phyloP scores from a whole-genome alignment of 2,797 vertebrate species.

The Psittacula echo region DNA sequence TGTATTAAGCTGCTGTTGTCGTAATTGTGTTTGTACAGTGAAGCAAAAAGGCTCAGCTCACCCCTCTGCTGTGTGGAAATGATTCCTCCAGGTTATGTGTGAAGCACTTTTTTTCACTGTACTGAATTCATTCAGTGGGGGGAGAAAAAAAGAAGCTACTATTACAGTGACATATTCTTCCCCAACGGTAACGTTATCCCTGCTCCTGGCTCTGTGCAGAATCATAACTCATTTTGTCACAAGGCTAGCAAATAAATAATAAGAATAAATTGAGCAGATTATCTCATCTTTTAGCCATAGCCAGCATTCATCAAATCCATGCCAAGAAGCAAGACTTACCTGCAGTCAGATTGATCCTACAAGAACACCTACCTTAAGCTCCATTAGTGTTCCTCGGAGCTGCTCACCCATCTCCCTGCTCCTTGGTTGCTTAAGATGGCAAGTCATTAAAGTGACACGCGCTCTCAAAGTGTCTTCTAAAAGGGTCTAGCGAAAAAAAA shows the following conservation, averaged over 20 bases:
- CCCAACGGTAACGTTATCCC: slow-evolving; percentile 65
- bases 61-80: slow-evolving; percentile 52
- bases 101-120: neutral
- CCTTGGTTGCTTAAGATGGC: slow-evolving; percentile 13
- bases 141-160: neutral
- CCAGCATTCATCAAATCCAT: slow-evolving; percentile 54
- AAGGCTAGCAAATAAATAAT: slow-evolving; percentile 70
- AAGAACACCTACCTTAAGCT: slow-evolving; percentile 31
- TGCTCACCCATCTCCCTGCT: neutral
- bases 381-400: neutral
- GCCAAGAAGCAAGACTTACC: slow-evolving; percentile 34
- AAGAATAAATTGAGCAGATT: slow-evolving; percentile 71
- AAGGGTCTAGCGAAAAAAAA: neutral
- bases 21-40: slow-evolving; percentile 64
- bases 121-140: slow-evolving; percentile 43
- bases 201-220: slow-evolving; percentile 40
- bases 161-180: slow-evolving; percentile 67
- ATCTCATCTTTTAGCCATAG: slow-evolving; percentile 69
- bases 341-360: slow-evolving; percentile 48
- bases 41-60: slow-evolving; percentile 61
- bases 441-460: slow-evolving; percentile 25
- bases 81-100: slow-evolving; percentile 61
- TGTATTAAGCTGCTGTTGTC: slow-evolving; percentile 40
- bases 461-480: neutral
- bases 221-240: slow-evolving; percentile 69